Percentiles rank a stretch among this genome's conserved stretches.
Evolutionary conservation across 2,113 vertebrate genomes (phyloP).

Genomic region (Mobula hypostoma): DNA sequence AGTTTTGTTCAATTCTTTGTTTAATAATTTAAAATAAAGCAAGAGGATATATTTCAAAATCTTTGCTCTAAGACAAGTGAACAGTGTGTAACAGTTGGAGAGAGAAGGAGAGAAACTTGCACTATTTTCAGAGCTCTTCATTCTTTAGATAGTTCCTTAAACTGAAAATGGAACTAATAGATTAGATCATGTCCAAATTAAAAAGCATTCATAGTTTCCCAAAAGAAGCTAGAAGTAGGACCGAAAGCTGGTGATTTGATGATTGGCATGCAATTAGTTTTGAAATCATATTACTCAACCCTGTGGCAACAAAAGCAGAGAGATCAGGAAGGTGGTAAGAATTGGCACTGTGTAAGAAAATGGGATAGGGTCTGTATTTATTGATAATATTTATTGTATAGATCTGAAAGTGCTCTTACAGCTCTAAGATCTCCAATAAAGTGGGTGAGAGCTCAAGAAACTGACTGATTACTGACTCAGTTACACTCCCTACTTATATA

Average conservation of each 20-base stretch:
- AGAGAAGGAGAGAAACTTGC: background rate
- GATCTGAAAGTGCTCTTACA: background rate
- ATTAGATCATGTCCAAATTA: too few relatives aligned
- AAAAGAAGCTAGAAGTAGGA: too few relatives aligned
- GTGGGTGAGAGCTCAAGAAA: background rate
- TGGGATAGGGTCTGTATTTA: background rate
- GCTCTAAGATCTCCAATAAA: background rate
- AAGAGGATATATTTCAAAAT: background rate
- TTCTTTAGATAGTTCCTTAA: background rate
- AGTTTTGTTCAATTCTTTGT: background rate
- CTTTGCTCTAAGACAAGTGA: background rate
- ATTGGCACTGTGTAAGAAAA: background rate
- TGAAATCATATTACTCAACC: too few relatives aligned
- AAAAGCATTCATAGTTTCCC: too few relatives aligned
- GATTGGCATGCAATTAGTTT: too few relatives aligned
- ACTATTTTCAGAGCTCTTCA: background rate
- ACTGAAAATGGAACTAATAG: background rate
- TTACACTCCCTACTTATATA: too few relatives aligned
- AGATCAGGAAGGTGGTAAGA: background rate
- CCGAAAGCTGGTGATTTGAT: too few relatives aligned
- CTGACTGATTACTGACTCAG: too few relatives aligned
- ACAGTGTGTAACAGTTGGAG: background rate
- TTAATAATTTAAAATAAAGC: background rate
- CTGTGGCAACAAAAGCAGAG: background rate
- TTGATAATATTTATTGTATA: background rate